A percentile compares a stretch with the other conserved stretches of the same genome.
These are phyloP conservation scores for Lepidocyrtinus sp. DNA, from an alignment of 2,888 invertebrate species.

Conservation along the genomic window DNA sequence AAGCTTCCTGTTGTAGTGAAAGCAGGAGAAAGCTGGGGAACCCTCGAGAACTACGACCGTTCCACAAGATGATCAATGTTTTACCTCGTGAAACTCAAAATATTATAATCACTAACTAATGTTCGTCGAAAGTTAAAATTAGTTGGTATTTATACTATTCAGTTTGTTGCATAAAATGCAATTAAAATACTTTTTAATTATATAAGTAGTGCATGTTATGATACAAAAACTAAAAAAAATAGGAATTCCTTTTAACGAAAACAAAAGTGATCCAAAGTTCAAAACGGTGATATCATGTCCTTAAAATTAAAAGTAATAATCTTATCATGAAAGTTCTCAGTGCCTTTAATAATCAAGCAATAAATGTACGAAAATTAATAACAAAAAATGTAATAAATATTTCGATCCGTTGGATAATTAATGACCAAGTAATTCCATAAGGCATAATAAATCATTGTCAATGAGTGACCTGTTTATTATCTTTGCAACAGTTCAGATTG, in stretches of 20 bases:
- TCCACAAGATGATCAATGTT: neutral
- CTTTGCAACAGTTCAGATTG: neutral
- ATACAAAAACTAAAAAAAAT: neutral
- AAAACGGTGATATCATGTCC: too few relatives aligned
- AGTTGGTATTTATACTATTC: neutral
- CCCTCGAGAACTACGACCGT: constrained; percentile 11
- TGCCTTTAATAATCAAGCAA: too few relatives aligned
- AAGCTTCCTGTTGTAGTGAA: constrained; percentile 92
- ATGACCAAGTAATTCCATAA: neutral
- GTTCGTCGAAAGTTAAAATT: too few relatives aligned
- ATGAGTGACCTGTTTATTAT: neutral
- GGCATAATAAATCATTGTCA: neutral
- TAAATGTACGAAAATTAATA: neutral
- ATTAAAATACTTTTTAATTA: neutral
- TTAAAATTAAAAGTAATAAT: too few relatives aligned
- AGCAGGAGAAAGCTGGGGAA: constrained; percentile 87
- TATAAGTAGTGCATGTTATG: neutral
- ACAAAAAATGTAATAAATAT: neutral
- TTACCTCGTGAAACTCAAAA: neutral
- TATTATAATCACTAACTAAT: too few relatives aligned
- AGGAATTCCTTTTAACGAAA: neutral
- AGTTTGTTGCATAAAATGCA: neutral
- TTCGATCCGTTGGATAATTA: neutral
- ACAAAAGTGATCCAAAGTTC: neutral
- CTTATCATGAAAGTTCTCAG: neutral